phyloP scores from a whole-genome alignment of 2,797 vertebrate genomes.

The Leontocebus nigricollis region DNA sequence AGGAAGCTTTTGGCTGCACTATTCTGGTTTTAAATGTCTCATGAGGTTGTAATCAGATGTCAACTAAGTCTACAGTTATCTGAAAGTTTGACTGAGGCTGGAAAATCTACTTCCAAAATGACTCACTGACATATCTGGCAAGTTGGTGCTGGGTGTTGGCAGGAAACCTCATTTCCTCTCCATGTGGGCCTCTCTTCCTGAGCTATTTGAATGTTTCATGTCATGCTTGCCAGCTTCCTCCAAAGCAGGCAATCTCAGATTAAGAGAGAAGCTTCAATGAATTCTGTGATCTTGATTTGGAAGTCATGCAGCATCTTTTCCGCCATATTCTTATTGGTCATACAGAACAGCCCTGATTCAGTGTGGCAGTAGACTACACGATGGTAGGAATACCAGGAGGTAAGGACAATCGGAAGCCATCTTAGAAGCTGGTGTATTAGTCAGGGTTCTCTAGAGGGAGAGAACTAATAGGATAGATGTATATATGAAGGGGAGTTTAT shows the following conservation, averaged over 20 bases:
- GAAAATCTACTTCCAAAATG: background rate
- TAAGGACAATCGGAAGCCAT: background rate
- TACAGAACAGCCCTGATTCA: background rate
- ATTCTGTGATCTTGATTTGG: background rate
- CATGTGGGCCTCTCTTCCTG: background rate
- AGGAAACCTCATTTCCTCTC: background rate
- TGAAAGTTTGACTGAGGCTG: background rate
- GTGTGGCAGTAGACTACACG: background rate
- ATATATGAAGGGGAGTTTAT: too few species aligned
- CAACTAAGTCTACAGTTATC: background rate
- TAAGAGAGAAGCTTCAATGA: background rate
- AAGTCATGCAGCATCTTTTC: background rate
- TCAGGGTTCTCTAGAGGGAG: too few species aligned
- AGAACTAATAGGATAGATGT: too few species aligned
- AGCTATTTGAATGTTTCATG: background rate
- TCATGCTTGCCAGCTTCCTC: background rate
- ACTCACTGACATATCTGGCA: background rate
- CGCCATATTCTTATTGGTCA: background rate
- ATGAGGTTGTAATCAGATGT: background rate
- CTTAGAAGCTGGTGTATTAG: background rate
- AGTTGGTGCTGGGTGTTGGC: background rate
- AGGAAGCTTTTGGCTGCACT: background rate
- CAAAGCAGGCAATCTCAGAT: background rate
- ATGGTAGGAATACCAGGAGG: background rate
- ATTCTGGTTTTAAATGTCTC: background rate